phyloP scores from a whole-genome alignment of 1,140 invertebrate species.

The Drosophila kepulauana region DNA sequence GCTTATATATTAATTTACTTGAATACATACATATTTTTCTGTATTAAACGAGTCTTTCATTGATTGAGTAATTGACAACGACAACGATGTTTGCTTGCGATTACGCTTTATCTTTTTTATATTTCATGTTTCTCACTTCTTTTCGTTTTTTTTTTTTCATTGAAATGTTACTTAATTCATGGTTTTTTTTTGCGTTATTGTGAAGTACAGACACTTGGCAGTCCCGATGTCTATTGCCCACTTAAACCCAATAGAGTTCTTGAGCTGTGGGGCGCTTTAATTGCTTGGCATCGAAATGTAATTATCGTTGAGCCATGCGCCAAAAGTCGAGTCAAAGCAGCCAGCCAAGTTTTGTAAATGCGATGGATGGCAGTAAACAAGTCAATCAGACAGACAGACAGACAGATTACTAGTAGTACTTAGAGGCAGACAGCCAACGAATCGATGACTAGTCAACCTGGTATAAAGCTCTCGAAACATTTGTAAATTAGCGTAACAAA shows the following conservation, averaged over 20 bases:
- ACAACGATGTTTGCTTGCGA: conserved; percentile 55
- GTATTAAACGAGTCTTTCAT: conserved; percentile 29
- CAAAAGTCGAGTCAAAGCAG: conserved; percentile 23
- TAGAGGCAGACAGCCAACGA: background rate
- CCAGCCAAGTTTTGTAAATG: conserved; percentile 16
- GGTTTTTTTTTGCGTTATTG: background rate
- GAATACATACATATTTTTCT: conserved; percentile 10
- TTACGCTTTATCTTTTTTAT: conserved; percentile 42
- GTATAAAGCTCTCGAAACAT: conserved; percentile 27
- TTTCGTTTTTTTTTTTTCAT: conserved; percentile 22
- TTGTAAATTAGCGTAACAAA: conserved; percentile 38
- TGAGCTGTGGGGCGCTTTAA: conserved; percentile 42
- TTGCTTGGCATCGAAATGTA: conserved; percentile 62
- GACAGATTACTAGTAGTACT: background rate
- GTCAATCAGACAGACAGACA: conserved; percentile 29
- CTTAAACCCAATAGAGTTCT: conserved; percentile 33
- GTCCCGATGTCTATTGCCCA: conserved; percentile 21
- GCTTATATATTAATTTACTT: conserved; percentile 5
- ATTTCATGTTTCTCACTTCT: conserved; percentile 17
- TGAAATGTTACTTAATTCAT: conserved; percentile 35
- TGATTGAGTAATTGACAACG: conserved; percentile 71
- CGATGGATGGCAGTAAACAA: conserved; percentile 20
- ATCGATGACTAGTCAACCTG: background rate
- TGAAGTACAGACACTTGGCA: conserved; percentile 33
- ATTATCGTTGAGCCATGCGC: conserved; percentile 51